phyloP scores from a whole-genome alignment of 2,888 invertebrate genomes.

The Sturmia bella region DNA sequence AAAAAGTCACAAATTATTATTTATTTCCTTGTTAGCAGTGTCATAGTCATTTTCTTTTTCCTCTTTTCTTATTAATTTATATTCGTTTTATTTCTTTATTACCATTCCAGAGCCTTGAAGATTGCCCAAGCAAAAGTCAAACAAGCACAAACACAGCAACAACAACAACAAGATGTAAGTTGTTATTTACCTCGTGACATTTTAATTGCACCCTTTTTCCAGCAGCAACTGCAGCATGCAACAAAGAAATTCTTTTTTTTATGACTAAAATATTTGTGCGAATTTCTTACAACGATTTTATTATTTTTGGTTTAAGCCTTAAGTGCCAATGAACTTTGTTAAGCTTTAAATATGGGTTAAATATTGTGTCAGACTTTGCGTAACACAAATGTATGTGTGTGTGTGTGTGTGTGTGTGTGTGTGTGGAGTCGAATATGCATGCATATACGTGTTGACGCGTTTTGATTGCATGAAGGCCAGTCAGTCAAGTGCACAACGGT shows the following conservation, averaged over 20 bases:
- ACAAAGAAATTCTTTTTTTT: background rate
- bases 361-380: background rate
- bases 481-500: too few relatives aligned
- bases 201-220: slow-evolving; percentile 27
- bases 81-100: background rate
- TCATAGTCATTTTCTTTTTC: background rate
- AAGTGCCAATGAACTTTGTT: background rate
- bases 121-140: slow-evolving; percentile 93
- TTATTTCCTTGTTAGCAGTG: background rate
- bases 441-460: too few relatives aligned
- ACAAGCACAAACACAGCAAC: slow-evolving; percentile 93
- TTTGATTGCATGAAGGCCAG: too few relatives aligned
- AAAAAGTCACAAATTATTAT: background rate
- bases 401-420: too few relatives aligned
- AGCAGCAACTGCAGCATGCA: background rate
- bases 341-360: slow-evolving; percentile 7
- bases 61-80: slow-evolving; percentile 41
- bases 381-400: background rate
- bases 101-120: slow-evolving; percentile 89
- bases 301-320: background rate
- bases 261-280: too few relatives aligned
- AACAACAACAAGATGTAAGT: slow-evolving; percentile 84
- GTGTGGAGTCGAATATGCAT: too few relatives aligned
- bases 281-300: background rate
- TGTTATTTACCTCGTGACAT: slow-evolving; percentile 22